Evolutionary conservation across 1,140 invertebrate genomes (phyloP).

Genomic region (Drosophila pseudoobscura): DNA sequence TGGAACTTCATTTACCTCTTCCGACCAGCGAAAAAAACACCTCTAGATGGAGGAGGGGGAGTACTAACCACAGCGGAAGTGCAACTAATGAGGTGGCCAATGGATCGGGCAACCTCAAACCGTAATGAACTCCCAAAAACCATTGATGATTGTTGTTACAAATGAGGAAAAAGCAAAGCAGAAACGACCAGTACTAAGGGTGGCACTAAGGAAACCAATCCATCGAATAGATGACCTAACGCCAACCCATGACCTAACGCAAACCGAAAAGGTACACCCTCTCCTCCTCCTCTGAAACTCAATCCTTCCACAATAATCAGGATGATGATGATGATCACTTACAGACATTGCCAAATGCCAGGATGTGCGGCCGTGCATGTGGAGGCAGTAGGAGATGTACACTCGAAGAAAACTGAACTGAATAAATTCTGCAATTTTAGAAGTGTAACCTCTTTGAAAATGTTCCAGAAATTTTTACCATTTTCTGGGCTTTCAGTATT

Average conservation of each 20-base stretch:
- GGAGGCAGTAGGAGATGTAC: background rate
- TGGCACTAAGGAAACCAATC: background rate
- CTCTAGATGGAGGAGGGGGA: background rate
- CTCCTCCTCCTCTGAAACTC: background rate
- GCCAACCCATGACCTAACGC: slow-evolving; percentile 39
- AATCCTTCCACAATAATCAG: slow-evolving; percentile 15
- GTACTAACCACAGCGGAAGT: slow-evolving; percentile 33
- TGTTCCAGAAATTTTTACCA: too few relatives aligned
- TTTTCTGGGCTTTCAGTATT: too few relatives aligned
- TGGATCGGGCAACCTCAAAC: slow-evolving; percentile 8
- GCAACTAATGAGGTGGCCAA: slow-evolving; percentile 47
- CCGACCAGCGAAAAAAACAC: background rate
- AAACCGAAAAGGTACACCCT: slow-evolving; percentile 11
- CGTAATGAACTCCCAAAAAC: slow-evolving; percentile 3
- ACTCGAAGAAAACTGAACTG: too few relatives aligned
- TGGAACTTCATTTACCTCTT: slow-evolving; percentile 3
- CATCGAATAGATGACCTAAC: slow-evolving; percentile 32
- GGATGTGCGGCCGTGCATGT: slow-evolving; percentile 3
- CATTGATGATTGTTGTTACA: background rate
- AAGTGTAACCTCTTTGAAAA: too few relatives aligned
- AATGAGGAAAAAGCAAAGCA: background rate
- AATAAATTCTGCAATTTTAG: too few relatives aligned
- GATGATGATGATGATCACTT: slow-evolving; percentile 42
- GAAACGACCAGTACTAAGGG: background rate
- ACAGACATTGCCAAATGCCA: slow-evolving; percentile 37